phyloP scores from a whole-genome alignment of 2,113 vertebrate species.

The Hydropotes inermis region DNA sequence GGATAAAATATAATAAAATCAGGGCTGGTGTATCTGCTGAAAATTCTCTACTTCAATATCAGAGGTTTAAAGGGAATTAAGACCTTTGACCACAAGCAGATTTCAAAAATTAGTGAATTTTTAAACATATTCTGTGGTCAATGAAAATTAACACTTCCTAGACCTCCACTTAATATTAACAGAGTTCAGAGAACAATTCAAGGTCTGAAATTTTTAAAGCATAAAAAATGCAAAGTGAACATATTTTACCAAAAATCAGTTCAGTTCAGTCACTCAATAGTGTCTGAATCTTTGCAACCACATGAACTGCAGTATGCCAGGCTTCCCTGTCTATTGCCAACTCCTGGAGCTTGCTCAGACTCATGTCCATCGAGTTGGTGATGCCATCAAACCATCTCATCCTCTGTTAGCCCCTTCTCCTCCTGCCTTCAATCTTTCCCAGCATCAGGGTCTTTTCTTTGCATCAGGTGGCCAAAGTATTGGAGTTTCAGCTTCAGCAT shows the following conservation, averaged over 20 bases:
- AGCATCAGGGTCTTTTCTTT: not conserved
- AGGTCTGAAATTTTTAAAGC: not conserved
- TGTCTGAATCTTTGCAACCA: not conserved
- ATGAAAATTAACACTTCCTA: not conserved
- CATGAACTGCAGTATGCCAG: not conserved
- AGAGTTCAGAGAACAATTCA: not conserved
- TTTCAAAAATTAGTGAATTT: slow-evolving; percentile 9
- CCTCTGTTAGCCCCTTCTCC: not conserved
- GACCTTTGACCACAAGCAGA: not conserved
- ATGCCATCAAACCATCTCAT: not conserved
- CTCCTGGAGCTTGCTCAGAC: not conserved
- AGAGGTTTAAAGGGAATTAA: slow-evolving; percentile 14
- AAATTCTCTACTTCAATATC: slow-evolving; percentile 1
- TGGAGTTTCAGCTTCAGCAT: not conserved
- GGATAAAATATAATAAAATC: slow-evolving; percentile 37
- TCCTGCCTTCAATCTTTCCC: not conserved
- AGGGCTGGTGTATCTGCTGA: not conserved
- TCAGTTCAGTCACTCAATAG: not conserved
- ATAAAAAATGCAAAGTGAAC: not conserved
- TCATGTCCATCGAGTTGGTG: not conserved
- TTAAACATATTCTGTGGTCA: not conserved
- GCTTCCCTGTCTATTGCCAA: not conserved
- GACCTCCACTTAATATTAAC: not conserved
- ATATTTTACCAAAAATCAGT: not conserved
- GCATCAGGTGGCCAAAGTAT: not conserved